Percentiles rank a stretch among this genome's conserved stretches.
These are phyloP conservation scores for Epicauta chinensis DNA, from an alignment of 1,140 invertebrate species.

Conservation along the genomic window DNA sequence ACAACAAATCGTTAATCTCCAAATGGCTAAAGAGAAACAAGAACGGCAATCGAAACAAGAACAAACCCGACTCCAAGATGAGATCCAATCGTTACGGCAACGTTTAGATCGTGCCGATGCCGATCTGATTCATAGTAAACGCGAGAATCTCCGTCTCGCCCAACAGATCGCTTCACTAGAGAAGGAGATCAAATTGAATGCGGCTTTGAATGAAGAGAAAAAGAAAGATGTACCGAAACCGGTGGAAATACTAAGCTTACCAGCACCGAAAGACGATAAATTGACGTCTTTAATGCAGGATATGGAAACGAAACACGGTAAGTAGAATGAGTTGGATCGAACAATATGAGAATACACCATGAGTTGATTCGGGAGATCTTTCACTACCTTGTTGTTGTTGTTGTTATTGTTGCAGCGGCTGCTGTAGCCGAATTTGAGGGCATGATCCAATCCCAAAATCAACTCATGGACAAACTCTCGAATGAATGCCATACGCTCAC, in stretches of 20 bases:
- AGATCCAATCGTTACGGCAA: conserved; percentile 69
- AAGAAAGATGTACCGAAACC: conserved; percentile 24
- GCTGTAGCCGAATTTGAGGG: conserved; percentile 77
- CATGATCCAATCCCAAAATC: conserved; percentile 79
- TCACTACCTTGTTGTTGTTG: conserved; percentile 10
- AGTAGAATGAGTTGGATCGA: not conserved
- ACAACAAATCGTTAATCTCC: conserved; percentile 62
- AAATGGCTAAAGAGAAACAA: conserved; percentile 55
- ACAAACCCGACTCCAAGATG: conserved; percentile 61
- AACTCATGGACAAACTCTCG: conserved; percentile 80
- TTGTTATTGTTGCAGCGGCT: conserved; percentile 57
- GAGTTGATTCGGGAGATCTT: conserved; percentile 33
- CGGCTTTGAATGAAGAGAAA: conserved; percentile 36
- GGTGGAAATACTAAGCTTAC: conserved; percentile 29
- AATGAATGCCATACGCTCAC: conserved; percentile 78
- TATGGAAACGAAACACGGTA: conserved; percentile 77
- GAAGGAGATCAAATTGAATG: conserved; percentile 57
- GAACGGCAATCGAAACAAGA: conserved; percentile 70
- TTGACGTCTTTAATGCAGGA: conserved; percentile 63
- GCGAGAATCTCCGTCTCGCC: conserved; percentile 65
- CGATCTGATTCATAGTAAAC: conserved; percentile 66
- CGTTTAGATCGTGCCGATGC: conserved; percentile 70
- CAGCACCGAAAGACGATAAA: conserved; percentile 53
- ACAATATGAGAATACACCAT: conserved; percentile 20
- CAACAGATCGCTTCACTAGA: conserved; percentile 70